Percentiles rank a stretch among this genome's conserved stretches.
Evolutionary conservation across 2,113 vertebrate genomes (phyloP).

Genomic region (Halcyon senegalensis): DNA sequence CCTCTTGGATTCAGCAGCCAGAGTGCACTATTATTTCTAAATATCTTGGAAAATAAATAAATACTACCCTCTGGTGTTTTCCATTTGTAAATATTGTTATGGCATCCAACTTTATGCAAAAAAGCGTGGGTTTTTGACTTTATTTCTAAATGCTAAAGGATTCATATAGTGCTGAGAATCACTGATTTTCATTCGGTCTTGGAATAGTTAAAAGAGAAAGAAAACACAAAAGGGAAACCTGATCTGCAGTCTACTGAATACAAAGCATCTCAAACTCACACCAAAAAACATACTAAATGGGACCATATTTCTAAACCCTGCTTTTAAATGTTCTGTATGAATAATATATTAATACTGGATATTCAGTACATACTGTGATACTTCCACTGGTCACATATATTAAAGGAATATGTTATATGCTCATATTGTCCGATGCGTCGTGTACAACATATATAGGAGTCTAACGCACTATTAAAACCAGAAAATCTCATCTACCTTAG

Average conservation of each 20-base stretch:
- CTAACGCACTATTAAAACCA: neutral
- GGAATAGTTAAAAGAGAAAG: neutral
- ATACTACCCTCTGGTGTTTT: constrained; percentile 75
- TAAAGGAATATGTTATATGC: neutral
- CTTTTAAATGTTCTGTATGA: neutral
- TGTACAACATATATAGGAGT: neutral
- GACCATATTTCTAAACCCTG: neutral
- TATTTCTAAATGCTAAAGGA: neutral
- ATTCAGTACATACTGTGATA: neutral
- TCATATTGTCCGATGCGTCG: neutral
- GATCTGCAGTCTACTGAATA: neutral
- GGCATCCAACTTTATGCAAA: neutral
- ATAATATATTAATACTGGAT: neutral
- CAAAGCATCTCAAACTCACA: neutral
- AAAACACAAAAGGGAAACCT: neutral
- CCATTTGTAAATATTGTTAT: constrained; percentile 38
- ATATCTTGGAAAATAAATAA: constrained; percentile 65
- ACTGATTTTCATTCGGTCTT: neutral
- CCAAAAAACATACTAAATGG: neutral
- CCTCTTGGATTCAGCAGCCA: neutral
- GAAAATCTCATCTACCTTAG: neutral
- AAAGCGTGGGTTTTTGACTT: neutral
- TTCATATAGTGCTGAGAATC: neutral
- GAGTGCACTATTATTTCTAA: neutral
- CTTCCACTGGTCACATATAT: neutral